Percentiles rank a stretch among this genome's conserved stretches.
These are phyloP conservation scores for Eustalomyia histrio DNA, from an alignment of 2,888 invertebrate genomes.

Conservation along the genomic window DNA sequence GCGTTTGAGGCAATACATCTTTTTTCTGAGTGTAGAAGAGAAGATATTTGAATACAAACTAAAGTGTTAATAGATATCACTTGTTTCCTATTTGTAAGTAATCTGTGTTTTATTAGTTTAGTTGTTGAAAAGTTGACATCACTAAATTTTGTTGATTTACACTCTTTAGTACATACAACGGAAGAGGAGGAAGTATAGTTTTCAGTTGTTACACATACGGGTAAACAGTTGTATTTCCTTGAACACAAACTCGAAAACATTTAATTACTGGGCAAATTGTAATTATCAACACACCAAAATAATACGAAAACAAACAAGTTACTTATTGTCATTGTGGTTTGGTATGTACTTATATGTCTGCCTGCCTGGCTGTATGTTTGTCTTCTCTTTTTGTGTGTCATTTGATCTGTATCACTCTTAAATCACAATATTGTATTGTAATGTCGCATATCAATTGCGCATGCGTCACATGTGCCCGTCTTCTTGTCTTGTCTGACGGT, in stretches of 20 bases:
- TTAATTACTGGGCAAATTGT: conserved; percentile 19
- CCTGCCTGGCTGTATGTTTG: background rate
- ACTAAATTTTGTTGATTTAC: background rate
- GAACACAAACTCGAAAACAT: background rate
- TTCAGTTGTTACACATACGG: conserved; percentile 8
- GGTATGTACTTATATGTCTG: background rate
- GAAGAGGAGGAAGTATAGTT: conserved; percentile 38
- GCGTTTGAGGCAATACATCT: too few species aligned
- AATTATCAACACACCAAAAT: conserved; percentile 2
- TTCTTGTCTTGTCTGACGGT: conserved; percentile 17
- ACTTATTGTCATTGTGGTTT: conserved; percentile 39
- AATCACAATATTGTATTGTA: conserved; percentile 14
- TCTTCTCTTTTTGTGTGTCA: background rate
- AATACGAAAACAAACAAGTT: conserved; percentile 31
- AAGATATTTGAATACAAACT: too few species aligned
- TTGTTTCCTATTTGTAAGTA: too few species aligned
- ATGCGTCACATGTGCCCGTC: conserved; percentile 49
- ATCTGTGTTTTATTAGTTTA: too few species aligned
- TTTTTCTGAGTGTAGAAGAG: too few species aligned
- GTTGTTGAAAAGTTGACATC: too few species aligned
- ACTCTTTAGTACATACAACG: too few species aligned
- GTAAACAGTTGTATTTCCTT: conserved; percentile 25
- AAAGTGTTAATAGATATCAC: too few species aligned
- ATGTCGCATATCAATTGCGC: conserved; percentile 30
- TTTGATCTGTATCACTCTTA: conserved; percentile 32